Conservation (phyloP, 2,888 invertebrate species). For the Endomychus coccineus region DNA sequence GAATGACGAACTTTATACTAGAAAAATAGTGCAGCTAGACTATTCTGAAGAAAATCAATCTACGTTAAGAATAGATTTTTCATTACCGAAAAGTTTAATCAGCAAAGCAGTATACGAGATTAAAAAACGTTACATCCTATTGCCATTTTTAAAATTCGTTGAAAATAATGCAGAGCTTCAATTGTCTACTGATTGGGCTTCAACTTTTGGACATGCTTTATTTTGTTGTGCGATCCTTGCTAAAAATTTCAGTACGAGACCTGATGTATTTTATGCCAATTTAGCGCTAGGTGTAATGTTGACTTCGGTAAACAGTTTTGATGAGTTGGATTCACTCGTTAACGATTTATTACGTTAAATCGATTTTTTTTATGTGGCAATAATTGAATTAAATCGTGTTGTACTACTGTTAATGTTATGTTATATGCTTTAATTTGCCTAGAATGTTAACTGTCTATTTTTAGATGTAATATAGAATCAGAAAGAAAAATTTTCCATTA, state of each 20-base stretch:
- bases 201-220: neutral
- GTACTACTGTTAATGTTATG: no score
- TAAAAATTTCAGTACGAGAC: neutral
- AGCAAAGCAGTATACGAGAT: neutral
- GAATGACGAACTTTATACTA: neutral
- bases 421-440: no score
- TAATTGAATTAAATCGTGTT: no score
- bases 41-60: neutral
- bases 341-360: no score
- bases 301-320: neutral
- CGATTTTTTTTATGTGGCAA: no score
- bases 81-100: neutral
- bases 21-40: neutral
- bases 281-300: neutral
- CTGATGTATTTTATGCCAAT: neutral
- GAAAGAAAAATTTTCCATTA: no score
- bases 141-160: slow-evolving; percentile 1
- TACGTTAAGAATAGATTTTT: neutral
- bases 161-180: neutral
- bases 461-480: no score
- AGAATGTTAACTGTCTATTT: no score
- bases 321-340: no score
- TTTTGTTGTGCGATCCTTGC: neutral
- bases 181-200: neutral
- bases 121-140: neutral